Evolutionary conservation across 2,888 invertebrate genomes (phyloP).

Genomic region (Melolontha melolontha): DNA sequence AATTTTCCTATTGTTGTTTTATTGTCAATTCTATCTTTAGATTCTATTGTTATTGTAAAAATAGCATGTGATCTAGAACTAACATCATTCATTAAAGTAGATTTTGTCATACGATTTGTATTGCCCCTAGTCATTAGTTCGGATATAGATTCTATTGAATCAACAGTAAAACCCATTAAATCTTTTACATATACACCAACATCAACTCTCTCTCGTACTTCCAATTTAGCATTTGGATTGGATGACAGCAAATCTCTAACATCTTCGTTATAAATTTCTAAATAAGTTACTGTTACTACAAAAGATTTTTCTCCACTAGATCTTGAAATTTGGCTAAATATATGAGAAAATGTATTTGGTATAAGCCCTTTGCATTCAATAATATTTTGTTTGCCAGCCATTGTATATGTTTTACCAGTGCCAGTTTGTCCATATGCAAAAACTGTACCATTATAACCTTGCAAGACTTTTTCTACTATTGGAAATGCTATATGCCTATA

Average conservation of each 20-base stretch:
- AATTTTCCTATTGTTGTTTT: conserved; percentile 95
- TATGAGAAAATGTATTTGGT: conserved; percentile 98
- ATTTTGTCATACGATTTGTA: conserved; percentile 90
- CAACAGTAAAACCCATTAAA: conserved; percentile 96
- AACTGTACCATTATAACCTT: conserved; percentile 96
- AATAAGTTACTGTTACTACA: conserved; percentile 95
- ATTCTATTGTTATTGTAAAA: conserved; percentile 97
- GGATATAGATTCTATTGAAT: conserved; percentile 68
- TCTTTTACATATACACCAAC: conserved; percentile 99
- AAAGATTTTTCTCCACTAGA: conserved; percentile 82
- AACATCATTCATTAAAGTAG: conserved; percentile 97
- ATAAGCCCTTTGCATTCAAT: conserved; percentile 96
- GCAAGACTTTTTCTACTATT: conserved; percentile 95
- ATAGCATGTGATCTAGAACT: conserved; percentile 98
- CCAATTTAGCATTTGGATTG: conserved; percentile 86
- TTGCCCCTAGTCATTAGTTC: conserved; percentile 85
- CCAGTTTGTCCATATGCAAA: conserved; percentile 94
- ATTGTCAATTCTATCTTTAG: conserved; percentile 87
- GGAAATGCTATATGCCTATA: conserved; percentile 97
- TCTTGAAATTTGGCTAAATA: conserved; percentile 97
- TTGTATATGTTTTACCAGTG: conserved; percentile 98
- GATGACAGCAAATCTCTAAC: conserved; percentile 91
- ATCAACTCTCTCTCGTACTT: conserved; percentile 95
- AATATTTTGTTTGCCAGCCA: conserved; percentile 91
- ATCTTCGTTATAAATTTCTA: conserved; percentile 99